These are phyloP conservation scores for Rhingia campestris DNA, from an alignment of 2,888 invertebrate genomes.

Conservation along the genomic window DNA sequence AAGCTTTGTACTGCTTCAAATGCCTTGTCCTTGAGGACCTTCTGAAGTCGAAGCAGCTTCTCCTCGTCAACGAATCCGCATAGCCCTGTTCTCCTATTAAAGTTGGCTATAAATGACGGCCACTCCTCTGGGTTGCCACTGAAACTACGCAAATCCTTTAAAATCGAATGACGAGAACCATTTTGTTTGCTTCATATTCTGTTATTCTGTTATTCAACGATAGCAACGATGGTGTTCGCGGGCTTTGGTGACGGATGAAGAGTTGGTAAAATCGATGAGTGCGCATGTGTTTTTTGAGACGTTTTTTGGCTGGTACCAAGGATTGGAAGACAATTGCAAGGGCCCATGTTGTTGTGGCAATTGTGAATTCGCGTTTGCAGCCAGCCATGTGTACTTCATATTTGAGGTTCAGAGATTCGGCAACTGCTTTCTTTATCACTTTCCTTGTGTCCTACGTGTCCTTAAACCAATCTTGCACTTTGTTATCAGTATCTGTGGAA, in stretches of 20 bases:
- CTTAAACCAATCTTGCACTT: background rate
- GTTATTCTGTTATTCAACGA: no score
- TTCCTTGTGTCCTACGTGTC: no score
- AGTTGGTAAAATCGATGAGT: no score
- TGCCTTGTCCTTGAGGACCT: constrained; percentile 13
- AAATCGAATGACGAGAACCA: constrained; percentile 8
- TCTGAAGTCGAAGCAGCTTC: constrained; percentile 30
- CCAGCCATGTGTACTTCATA: background rate
- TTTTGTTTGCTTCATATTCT: no score
- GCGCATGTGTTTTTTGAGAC: no score
- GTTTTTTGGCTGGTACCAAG: no score
- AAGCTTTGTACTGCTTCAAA: constrained; percentile 16
- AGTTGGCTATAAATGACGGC: constrained; percentile 20
- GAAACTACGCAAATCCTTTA: constrained; percentile 2
- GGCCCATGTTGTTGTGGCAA: background rate
- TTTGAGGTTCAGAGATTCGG: background rate
- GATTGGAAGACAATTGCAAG: background rate
- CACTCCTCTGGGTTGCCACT: constrained; percentile 12
- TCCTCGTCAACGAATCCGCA: constrained; percentile 28
- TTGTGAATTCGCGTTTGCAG: background rate
- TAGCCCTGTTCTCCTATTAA: constrained; percentile 8
- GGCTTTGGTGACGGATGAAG: no score
- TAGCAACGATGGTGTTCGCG: no score
- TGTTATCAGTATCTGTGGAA: background rate
- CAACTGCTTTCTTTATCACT: background rate